A percentile compares a stretch with the other conserved stretches of the same genome.
These are phyloP conservation scores for Tetragonisca angustula DNA, from an alignment of 2,888 invertebrate species.

Conservation along the genomic window DNA sequence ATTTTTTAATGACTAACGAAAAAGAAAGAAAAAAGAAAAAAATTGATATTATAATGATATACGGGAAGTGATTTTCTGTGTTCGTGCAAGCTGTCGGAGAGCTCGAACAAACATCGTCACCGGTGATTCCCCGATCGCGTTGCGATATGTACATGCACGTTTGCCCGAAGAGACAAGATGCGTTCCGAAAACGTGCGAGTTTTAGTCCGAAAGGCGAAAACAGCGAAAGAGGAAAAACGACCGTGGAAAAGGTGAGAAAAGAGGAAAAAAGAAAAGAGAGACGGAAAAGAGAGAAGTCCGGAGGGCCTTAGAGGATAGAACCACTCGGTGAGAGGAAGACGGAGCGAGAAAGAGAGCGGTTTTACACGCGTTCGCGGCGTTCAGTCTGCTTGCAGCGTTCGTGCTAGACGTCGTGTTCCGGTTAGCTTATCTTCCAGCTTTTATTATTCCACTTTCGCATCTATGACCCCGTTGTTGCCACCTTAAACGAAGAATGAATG, in stretches of 20 bases:
- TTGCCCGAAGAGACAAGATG: background rate
- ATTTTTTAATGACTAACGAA: too few relatives aligned
- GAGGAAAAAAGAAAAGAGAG: background rate
- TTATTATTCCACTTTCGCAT: background rate
- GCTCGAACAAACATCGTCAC: background rate
- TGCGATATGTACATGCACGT: background rate
- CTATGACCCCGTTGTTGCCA: background rate
- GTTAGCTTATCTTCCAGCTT: conserved; percentile 19
- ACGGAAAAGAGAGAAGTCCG: background rate
- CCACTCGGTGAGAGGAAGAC: conserved; percentile 1
- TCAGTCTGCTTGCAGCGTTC: conserved; percentile 64
- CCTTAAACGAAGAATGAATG: background rate
- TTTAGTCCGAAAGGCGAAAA: conserved; percentile 16
- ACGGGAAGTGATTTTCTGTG: background rate
- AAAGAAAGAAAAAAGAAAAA: background rate
- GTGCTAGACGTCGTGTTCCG: conserved; percentile 39
- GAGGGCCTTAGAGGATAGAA: background rate
- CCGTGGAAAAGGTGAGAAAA: background rate
- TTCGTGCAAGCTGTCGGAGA: background rate
- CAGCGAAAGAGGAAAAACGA: background rate
- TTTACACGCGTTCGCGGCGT: conserved; percentile 41
- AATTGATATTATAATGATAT: background rate
- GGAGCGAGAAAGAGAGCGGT: conserved; percentile 44
- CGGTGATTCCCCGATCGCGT: conserved; percentile 13
- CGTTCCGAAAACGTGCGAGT: background rate